These are phyloP conservation scores for Harpagifer antarcticus DNA, from an alignment of 2,797 vertebrate species.

Conservation along the genomic window DNA sequence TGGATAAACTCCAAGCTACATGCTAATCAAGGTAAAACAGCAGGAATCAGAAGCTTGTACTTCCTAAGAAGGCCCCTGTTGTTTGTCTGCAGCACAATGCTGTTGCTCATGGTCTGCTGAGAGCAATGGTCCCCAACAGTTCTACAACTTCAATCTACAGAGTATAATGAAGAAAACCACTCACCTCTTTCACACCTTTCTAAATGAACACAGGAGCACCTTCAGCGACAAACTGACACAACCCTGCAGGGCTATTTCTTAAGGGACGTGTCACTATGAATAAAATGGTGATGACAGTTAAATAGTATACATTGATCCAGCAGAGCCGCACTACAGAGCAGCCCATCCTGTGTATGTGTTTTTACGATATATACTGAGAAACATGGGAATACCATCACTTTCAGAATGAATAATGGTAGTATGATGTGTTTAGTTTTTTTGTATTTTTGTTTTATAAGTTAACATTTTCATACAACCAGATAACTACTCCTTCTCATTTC, in stretches of 20 bases:
- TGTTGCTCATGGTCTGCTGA: neutral
- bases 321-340: neutral
- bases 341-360: neutral
- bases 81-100: neutral
- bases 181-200: neutral
- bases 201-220: neutral
- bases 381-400: neutral
- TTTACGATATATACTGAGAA: neutral
- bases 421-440: neutral
- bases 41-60: neutral
- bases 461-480: neutral
- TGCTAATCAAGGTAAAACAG: slow-evolving; percentile 8
- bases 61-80: neutral
- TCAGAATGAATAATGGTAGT: neutral
- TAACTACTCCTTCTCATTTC: rapidly evolving
- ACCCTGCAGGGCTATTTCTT: neutral
- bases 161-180: neutral
- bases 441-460: neutral
- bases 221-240: neutral
- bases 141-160: neutral
- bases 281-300: neutral
- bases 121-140: neutral
- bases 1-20: neutral
- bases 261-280: neutral
- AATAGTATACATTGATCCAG: neutral